Evolutionary conservation across 1,140 invertebrate species (phyloP).

Genomic region (Mizuhopecten yessoensis): DNA sequence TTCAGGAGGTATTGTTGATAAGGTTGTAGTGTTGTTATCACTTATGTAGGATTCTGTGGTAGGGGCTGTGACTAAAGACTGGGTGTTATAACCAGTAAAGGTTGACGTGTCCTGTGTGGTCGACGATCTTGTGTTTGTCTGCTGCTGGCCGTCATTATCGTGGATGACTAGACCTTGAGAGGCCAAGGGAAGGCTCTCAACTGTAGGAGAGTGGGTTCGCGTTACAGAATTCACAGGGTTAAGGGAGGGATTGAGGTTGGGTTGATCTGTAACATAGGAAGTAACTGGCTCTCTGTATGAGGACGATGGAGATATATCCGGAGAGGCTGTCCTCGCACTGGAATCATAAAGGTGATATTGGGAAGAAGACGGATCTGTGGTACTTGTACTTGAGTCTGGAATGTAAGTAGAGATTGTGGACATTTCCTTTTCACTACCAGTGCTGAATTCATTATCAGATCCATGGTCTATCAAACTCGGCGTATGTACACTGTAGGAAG

Average conservation of each 20-base stretch:
- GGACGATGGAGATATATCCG: background rate
- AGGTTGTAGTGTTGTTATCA: background rate
- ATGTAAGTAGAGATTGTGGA: background rate
- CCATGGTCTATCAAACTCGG: background rate
- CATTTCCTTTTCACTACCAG: background rate
- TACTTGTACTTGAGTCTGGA: background rate
- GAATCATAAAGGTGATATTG: background rate
- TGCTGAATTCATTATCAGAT: background rate
- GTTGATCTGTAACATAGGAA: background rate
- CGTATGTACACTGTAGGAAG: background rate
- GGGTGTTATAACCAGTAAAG: background rate
- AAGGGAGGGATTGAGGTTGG: too few relatives aligned
- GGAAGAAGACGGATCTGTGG: background rate
- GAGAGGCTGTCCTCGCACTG: background rate
- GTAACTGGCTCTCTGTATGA: background rate
- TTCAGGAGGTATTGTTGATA: background rate
- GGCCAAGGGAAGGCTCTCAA: background rate
- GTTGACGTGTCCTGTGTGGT: background rate
- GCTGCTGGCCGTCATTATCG: background rate
- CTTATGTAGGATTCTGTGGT: background rate
- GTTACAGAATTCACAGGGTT: background rate
- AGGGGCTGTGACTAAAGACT: background rate
- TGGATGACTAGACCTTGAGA: background rate
- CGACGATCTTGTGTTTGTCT: background rate
- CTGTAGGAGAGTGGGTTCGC: background rate